These are phyloP conservation scores for Rotaria socialis DNA, from an alignment of 2,888 invertebrate species.

Conservation along the genomic window DNA sequence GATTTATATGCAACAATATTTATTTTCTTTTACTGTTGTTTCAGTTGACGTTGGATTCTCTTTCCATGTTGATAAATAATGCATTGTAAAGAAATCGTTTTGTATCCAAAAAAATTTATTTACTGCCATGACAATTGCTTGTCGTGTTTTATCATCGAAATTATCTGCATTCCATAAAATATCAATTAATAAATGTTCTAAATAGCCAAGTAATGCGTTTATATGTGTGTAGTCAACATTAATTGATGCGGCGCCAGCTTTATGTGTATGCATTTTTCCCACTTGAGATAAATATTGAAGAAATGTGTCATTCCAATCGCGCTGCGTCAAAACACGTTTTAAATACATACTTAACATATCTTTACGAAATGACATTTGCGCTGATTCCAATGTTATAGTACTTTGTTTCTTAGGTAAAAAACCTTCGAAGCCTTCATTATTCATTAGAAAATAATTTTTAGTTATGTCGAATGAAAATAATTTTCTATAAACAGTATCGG, in stretches of 20 bases:
- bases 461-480: background rate
- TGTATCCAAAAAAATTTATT: no score
- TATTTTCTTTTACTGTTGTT: background rate
- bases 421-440: background rate
- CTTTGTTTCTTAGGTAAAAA: background rate
- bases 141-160: no score
- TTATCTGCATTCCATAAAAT: no score
- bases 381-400: background rate
- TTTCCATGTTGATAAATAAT: background rate
- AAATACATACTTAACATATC: slow-evolving; percentile 23
- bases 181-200: no score
- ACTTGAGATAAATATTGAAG: no score
- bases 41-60: background rate
- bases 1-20: slow-evolving; percentile 11
- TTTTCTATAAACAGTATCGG: background rate
- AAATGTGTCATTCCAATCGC: no score
- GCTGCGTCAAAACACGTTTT: background rate
- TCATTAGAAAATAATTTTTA: background rate
- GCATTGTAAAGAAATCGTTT: background rate
- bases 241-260: no score
- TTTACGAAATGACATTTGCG: background rate
- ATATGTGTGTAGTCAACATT: no score
- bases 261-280: no score
- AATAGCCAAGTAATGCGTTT: no score
- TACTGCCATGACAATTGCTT: no score